A percentile compares a stretch with the other conserved stretches of the same genome.
Evolutionary conservation across 64 coral and sea anemone genomes (phyloP).

Genomic region (Actinia tenebrosa): DNA sequence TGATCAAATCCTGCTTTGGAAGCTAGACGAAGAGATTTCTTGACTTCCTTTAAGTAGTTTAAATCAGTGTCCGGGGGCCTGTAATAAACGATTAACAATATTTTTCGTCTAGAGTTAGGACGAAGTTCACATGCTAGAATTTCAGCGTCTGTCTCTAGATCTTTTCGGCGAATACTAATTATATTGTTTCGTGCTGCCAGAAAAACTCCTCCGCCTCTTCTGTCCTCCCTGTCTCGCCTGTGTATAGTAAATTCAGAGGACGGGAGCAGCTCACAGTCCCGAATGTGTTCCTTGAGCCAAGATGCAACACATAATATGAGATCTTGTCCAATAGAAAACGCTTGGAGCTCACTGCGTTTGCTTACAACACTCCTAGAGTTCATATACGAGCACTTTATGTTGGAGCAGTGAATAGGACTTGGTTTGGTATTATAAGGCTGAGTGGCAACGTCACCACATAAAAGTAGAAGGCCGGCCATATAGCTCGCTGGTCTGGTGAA

Average conservation of each 20-base stretch:
- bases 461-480: background rate
- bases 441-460: conserved; percentile 4
- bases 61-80: conserved; percentile 36
- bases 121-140: conserved; percentile 38
- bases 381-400: conserved; percentile 22
- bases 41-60: conserved; percentile 26
- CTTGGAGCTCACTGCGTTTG: conserved; percentile 20
- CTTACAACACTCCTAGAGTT: background rate
- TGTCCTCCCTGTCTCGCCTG: conserved; percentile 8
- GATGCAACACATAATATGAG: conserved; percentile 27
- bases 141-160: conserved; percentile 28
- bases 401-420: conserved; percentile 1
- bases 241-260: conserved; percentile 25
- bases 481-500: background rate
- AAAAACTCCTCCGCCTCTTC: conserved; percentile 2
- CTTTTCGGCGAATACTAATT: conserved; percentile 1
- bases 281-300: conserved; percentile 19
- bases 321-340: conserved; percentile 19
- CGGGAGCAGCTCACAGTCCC: conserved; percentile 37
- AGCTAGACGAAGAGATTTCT: conserved; percentile 17
- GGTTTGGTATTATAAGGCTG: background rate
- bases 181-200: conserved; percentile 25
- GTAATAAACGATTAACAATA: conserved; percentile 36
- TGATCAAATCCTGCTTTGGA: conserved; percentile 21
- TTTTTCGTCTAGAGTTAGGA: conserved; percentile 4